Evolutionary conservation across 2,888 invertebrate species (phyloP).

Genomic region (Agrochola lychnidis): DNA sequence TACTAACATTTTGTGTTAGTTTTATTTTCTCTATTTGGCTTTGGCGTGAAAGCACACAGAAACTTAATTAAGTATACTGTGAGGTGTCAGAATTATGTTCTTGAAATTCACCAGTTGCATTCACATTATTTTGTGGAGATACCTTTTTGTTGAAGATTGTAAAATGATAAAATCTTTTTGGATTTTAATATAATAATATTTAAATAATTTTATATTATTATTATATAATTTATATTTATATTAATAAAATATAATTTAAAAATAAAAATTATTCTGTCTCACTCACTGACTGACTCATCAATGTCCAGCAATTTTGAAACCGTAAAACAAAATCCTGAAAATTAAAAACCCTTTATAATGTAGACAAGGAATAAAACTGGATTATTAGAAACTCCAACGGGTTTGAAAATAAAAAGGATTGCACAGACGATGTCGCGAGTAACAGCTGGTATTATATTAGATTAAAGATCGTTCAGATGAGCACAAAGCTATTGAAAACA

Average conservation of each 20-base stretch:
- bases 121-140: not conserved
- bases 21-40: constrained; percentile 10
- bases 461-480: not conserved
- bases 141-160: not conserved
- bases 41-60: constrained; percentile 2
- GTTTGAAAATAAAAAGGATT: not conserved
- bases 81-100: not conserved
- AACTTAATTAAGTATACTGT: constrained; percentile 26
- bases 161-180: not conserved
- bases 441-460: not conserved
- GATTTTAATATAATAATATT: too few relatives aligned
- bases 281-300: not conserved
- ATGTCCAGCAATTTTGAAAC: not conserved
- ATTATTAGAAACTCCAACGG: too few relatives aligned
- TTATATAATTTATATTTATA: not conserved
- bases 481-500: not conserved
- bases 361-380: not conserved
- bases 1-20: not conserved
- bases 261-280: not conserved
- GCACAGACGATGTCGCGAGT: not conserved
- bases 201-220: too few relatives aligned
- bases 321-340: too few relatives aligned
- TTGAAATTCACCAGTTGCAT: not conserved
- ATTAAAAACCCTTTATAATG: too few relatives aligned
- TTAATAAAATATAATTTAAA: too few relatives aligned